Evolutionary conservation across 92 coral and sea anemone genomes (phyloP), one percentile per base, ranked within the genome.

Genomic region (Meandrina meandrites): DNA sequence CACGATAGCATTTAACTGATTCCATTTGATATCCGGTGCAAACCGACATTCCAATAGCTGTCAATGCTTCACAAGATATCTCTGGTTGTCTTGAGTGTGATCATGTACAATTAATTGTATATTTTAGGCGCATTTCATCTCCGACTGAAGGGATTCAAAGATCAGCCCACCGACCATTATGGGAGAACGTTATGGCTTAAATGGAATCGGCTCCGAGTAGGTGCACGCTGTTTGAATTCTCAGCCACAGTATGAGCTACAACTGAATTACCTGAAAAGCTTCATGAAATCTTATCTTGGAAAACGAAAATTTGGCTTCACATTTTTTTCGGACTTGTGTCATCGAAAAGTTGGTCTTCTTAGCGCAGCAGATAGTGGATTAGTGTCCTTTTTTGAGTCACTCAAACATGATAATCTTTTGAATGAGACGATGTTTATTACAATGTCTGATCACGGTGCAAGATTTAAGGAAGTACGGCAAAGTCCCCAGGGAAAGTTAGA

Each of bases 371-470:
- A 93, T 48, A 51, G 48, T 16, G 94, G 86, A 42, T 78, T 93
- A 9, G 22, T 88, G 54, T 74, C 75, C 10, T 93, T 90, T 64
- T 84, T 95, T 14, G 72, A 30, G 21, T 84, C 91, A 32, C 79
- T 93, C 13, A 88, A 84, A 56, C 53, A 91, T 5, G 91, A 93
- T 32, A 91, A 84, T 24, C 88, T 91, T 24, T 42, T 95, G 76
- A 90, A 93, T 60, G 89, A 93, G 30, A 95, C 95, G 34, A 88
- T 95, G 88, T 91, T 95, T 73, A 82, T 95, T 35, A 79, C 91
- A 56, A 93, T 90, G 92, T 81, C 89, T 47, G 98, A 95, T 45
- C 98, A 95, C 64, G 98, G 98, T 9, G 77, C 90, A 24, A 76
- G 93, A 58, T 95, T 89, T 83, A 96, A 93, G 12, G 94, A 68